These are phyloP conservation scores for Nipponacmea schrenckii DNA, from an alignment of 2,888 invertebrate species.

Conservation along the genomic window DNA sequence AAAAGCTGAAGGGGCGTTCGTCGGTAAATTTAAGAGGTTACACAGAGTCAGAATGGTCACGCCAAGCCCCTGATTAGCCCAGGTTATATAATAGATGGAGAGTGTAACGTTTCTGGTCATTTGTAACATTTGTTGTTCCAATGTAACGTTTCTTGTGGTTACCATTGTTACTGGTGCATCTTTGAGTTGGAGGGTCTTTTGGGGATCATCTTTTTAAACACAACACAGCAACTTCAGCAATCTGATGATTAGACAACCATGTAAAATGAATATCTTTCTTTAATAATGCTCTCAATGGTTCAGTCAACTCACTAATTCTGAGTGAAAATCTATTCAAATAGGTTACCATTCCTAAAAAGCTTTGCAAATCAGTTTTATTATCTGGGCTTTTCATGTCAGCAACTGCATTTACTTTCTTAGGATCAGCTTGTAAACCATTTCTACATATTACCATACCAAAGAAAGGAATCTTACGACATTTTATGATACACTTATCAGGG, in stretches of 20 bases:
- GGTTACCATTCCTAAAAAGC: constrained; percentile 26
- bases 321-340: constrained; percentile 28
- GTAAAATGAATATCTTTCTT: constrained; percentile 25
- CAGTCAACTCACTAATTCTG: constrained; percentile 6
- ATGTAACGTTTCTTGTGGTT: too few relatives aligned
- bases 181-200: too few relatives aligned
- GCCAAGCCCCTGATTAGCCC: too few relatives aligned
- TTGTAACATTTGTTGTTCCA: too few relatives aligned
- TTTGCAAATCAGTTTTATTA: constrained; percentile 25
- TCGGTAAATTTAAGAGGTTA: too few relatives aligned
- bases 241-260: constrained; percentile 26
- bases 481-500: background rate
- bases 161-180: too few relatives aligned
- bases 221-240: too few relatives aligned
- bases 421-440: background rate
- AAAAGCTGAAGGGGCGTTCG: too few relatives aligned
- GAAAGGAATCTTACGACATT: background rate
- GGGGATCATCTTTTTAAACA: too few relatives aligned
- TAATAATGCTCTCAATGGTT: constrained; percentile 22
- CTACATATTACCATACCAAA: background rate
- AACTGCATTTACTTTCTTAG: constrained; percentile 3
- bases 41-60: too few relatives aligned
- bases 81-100: too few relatives aligned
- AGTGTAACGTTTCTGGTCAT: too few relatives aligned
- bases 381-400: constrained; percentile 23